Evolutionary conservation across 2,797 vertebrate genomes (phyloP).

Genomic region (Helicolenus hilgendorfi): DNA sequence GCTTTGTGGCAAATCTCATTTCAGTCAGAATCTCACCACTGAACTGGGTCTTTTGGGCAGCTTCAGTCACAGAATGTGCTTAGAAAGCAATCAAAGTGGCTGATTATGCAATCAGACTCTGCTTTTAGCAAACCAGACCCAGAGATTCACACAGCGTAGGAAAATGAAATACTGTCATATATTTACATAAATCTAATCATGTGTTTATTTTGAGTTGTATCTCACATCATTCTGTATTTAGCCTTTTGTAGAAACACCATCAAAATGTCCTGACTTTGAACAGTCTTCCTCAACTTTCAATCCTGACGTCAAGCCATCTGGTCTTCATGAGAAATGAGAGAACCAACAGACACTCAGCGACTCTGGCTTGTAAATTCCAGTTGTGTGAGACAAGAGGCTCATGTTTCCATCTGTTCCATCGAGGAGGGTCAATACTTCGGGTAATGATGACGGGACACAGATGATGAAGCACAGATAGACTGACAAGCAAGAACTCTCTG

Average conservation of each 20-base stretch:
- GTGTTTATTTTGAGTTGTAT: neutral
- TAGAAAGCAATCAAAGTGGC: neutral
- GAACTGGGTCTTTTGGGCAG: neutral
- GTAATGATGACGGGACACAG: slow-evolving; percentile 48
- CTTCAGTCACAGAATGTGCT: neutral
- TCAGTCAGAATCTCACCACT: neutral
- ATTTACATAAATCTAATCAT: neutral
- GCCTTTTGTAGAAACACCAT: neutral
- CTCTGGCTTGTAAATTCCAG: neutral
- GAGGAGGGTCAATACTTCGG: slow-evolving; percentile 33
- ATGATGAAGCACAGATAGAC: slow-evolving; percentile 18
- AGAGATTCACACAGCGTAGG: neutral
- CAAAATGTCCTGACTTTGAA: neutral
- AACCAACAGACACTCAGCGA: neutral
- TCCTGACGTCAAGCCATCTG: neutral
- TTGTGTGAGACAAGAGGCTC: slow-evolving; percentile 13
- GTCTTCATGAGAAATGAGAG: neutral
- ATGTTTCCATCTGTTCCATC: slow-evolving; percentile 46
- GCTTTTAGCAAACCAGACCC: neutral
- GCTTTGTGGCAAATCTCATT: neutral
- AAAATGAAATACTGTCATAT: neutral
- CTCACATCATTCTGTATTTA: neutral
- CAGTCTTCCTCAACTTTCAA: neutral
- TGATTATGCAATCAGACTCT: neutral
- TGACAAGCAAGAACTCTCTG: slow-evolving; percentile 19